Conservation (phyloP, 2,797 vertebrate species). For the Halcyon smyrnensis region DNA sequence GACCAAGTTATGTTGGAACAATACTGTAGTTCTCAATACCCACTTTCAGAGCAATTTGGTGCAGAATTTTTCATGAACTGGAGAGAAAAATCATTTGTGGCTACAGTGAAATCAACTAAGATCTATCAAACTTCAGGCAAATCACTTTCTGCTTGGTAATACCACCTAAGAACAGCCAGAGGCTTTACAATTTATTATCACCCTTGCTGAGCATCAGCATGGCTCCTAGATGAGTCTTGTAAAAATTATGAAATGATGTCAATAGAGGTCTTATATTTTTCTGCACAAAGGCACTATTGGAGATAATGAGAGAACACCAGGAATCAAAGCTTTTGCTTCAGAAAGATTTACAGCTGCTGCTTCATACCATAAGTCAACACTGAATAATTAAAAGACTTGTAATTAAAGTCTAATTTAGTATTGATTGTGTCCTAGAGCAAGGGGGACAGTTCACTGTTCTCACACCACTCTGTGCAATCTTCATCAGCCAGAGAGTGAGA, state of each 20-base stretch:
- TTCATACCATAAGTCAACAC: constrained; percentile 74
- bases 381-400: constrained; percentile 84
- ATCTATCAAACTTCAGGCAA: constrained; percentile 41
- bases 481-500: neutral
- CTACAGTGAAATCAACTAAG: constrained; percentile 13
- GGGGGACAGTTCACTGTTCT: neutral
- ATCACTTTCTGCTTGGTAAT: constrained; percentile 17
- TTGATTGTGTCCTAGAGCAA: constrained; percentile 78
- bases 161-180: constrained; percentile 1
- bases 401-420: constrained; percentile 81
- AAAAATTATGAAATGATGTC: constrained; percentile 51
- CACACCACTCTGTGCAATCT: neutral
- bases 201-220: neutral
- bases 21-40: neutral
- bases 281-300: neutral
- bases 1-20: neutral
- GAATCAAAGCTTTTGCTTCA: constrained; percentile 40
- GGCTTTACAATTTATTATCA: constrained; percentile 50
- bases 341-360: constrained; percentile 68
- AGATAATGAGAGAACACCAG: neutral
- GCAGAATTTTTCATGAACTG: neutral
- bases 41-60: neutral
- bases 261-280: constrained; percentile 15
- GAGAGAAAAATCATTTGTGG: constrained; percentile 8
- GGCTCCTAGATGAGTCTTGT: constrained; percentile 23